These are phyloP conservation scores for Agraylea sexmaculata DNA, from an alignment of 1,140 invertebrate genomes.

Conservation along the genomic window DNA sequence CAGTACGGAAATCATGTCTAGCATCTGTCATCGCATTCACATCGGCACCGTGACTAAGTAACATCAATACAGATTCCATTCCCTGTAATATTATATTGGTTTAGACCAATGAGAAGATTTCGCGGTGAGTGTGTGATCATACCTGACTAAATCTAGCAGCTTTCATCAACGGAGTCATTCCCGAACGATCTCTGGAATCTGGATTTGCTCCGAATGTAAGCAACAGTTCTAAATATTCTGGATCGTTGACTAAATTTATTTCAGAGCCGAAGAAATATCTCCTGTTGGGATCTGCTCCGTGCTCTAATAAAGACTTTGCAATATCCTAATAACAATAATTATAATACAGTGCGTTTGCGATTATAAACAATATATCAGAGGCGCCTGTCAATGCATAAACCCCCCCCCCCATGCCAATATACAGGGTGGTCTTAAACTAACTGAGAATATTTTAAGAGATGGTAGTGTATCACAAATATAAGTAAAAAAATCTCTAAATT, in stretches of 20 bases:
- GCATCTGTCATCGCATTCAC: constrained; percentile 72
- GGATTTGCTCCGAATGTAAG: constrained; percentile 76
- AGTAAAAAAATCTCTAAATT: too few species aligned
- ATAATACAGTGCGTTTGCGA: too few species aligned
- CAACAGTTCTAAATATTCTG: constrained; percentile 69
- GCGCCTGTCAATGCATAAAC: too few species aligned
- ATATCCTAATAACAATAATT: constrained; percentile 40
- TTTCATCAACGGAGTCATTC: constrained; percentile 80
- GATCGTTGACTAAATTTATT: constrained; percentile 76
- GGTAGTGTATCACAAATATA: too few species aligned
- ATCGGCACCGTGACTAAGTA: constrained; percentile 69
- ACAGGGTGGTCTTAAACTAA: too few species aligned
- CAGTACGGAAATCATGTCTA: constrained; percentile 69
- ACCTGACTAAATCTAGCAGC: constrained; percentile 66
- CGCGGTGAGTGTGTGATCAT: constrained; percentile 9
- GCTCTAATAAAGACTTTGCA: constrained; percentile 51
- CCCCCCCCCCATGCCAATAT: too few species aligned
- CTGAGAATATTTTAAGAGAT: too few species aligned
- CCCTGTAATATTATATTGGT: constrained; percentile 40
- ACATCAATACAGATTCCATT: constrained; percentile 60
- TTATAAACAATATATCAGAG: too few species aligned
- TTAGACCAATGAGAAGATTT: not conserved
- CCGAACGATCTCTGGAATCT: constrained; percentile 71
- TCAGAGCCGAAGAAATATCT: constrained; percentile 82
- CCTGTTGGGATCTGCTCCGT: constrained; percentile 64